Evolutionary conservation across 2,797 vertebrate genomes (phyloP), one percentile per base, ranked within the genome.

Genomic region (Myiotriccus ornatus): DNA sequence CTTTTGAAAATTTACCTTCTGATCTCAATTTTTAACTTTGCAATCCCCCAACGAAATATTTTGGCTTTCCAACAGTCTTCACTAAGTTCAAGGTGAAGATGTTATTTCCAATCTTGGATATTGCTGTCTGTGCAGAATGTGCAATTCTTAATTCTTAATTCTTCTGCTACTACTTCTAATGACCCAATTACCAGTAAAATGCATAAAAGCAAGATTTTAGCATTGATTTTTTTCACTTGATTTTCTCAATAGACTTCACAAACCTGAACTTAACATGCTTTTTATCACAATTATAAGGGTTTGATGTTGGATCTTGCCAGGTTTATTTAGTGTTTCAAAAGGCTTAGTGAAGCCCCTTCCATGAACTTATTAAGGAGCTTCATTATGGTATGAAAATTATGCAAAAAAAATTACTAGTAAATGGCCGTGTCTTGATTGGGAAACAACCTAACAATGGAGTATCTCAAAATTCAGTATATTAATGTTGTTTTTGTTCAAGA

Each of bases 141-240:
- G 63, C 77, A 74, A 86, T 88, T 90, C 85, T 90, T 88, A 76
- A 84, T 88, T 89, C 85, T 90, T 88, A 94, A 67, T 94, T 86
- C 62, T 93, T 94, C 67, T 95, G 56, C 74, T 91, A 39, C 79
- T 82, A 70, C 80, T 91, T 94, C 85, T 94, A 96, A 97, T 94
- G 85, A 91, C 70, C 89, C 92, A 96, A 96, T 96, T 97, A 96
- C 74, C 79, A 95, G 87, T 91, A 93, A 97, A 95, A 94, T 70
- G 94, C 89, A 88, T 95, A 96, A 96, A 95, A 94, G 87, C 52
- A 86, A 88, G 74, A 88, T 93, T 95, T 94, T 92, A 88, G 10
- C 89, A 96, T 97, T 96, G 94, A 96, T 96, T 97, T 95, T 94
- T 41, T 76, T 30, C 50, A 16, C 91, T 90, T 87, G 85, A 89